Evolutionary conservation across 2,797 vertebrate species (phyloP).

Genomic region (Sebastes minor): DNA sequence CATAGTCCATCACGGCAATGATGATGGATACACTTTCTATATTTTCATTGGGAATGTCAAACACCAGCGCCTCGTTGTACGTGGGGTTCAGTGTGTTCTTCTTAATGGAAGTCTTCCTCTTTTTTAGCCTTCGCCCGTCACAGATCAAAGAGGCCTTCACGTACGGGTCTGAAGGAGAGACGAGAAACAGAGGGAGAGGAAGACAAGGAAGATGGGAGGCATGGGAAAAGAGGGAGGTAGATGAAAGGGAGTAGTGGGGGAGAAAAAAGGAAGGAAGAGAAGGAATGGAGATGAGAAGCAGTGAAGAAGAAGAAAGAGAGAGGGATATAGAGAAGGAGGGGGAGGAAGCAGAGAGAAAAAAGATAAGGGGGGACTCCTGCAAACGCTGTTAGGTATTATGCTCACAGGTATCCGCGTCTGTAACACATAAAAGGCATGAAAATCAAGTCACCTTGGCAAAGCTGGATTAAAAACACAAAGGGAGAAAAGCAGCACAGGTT

Average conservation of each 20-base stretch:
- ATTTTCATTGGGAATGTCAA: slow-evolving; percentile 94
- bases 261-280: not conserved
- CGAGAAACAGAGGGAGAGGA: not conserved
- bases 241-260: not conserved
- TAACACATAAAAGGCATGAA: slow-evolving; percentile 66
- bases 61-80: slow-evolving; percentile 95
- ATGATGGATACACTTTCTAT: slow-evolving; percentile 91
- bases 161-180: slow-evolving; percentile 86
- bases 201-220: not conserved
- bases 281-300: not conserved
- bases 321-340: not conserved
- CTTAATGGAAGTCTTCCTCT: slow-evolving; percentile 96
- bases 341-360: slow-evolving; percentile 3
- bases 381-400: slow-evolving; percentile 41
- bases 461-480: slow-evolving; percentile 70
- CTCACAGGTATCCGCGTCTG: slow-evolving; percentile 53
- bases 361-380: slow-evolving; percentile 33
- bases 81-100: slow-evolving; percentile 96
- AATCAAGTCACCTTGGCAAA: slow-evolving; percentile 71
- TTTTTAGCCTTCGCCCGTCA: slow-evolving; percentile 92
- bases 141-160: slow-evolving; percentile 95
- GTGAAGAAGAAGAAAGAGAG: not conserved
- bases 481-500: slow-evolving; percentile 58
- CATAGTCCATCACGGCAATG: slow-evolving; percentile 95
- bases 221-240: not conserved